phyloP scores from a whole-genome alignment of 2,888 invertebrate species.

The Drosophila meridionalis region DNA sequence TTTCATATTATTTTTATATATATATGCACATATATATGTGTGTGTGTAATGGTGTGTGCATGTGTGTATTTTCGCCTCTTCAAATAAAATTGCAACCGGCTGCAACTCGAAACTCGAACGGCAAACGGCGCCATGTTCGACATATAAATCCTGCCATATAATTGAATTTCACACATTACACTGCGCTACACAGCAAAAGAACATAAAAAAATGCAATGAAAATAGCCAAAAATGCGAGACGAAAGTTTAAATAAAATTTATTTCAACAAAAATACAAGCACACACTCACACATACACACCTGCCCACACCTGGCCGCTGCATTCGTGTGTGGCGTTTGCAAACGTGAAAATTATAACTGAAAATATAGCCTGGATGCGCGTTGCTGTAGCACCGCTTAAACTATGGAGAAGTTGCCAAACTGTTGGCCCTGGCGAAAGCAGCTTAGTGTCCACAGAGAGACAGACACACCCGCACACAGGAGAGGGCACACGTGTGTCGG shows the following conservation, averaged over 20 bases:
- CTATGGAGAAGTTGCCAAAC: slow-evolving; percentile 47
- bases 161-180: slow-evolving; percentile 77
- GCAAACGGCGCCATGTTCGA: slow-evolving; percentile 62
- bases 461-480: slow-evolving; percentile 10
- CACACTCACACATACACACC: slow-evolving; percentile 19
- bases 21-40: neutral
- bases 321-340: slow-evolving; percentile 52
- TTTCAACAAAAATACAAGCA: slow-evolving; percentile 71
- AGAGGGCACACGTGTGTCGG: neutral
- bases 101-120: slow-evolving; percentile 42
- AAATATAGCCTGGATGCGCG: slow-evolving; percentile 28
- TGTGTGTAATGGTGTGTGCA: slow-evolving; percentile 14
- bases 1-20: slow-evolving; percentile 59
- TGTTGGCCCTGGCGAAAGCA: slow-evolving; percentile 41
- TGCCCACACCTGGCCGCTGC: neutral
- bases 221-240: slow-evolving; percentile 62
- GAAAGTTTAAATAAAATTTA: slow-evolving; percentile 80
- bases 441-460: slow-evolving; percentile 35
- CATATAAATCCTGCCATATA: slow-evolving; percentile 75
- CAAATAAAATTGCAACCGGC: slow-evolving; percentile 47
- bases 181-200: slow-evolving; percentile 49
- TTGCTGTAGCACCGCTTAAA: slow-evolving; percentile 35
- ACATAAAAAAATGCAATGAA: slow-evolving; percentile 20
- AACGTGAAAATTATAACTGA: slow-evolving; percentile 70
- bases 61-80: slow-evolving; percentile 40